Evolutionary conservation across 2,888 invertebrate species (phyloP).

Genomic region (Anorthoa munda): DNA sequence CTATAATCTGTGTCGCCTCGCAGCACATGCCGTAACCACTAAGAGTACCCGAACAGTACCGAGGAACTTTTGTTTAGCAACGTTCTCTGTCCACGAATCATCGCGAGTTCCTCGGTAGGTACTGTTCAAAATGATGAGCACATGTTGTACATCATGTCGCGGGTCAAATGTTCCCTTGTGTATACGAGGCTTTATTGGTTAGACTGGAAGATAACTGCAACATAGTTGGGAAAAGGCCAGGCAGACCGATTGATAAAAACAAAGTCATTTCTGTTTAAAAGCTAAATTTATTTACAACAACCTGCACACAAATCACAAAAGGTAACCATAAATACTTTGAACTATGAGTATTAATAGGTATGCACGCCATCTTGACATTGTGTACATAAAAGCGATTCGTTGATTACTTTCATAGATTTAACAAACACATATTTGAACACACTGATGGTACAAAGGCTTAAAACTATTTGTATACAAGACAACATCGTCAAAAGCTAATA

Average conservation of each 20-base stretch:
- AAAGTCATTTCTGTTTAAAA: constrained; percentile 28
- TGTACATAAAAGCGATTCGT: constrained; percentile 58
- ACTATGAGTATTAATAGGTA: constrained; percentile 55
- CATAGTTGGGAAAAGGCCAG: no score
- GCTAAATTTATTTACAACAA: constrained; percentile 64
- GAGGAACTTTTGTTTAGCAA: no score
- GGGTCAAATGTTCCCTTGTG: no score
- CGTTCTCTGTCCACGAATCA: no score
- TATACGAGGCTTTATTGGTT: no score
- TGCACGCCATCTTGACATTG: constrained; percentile 26
- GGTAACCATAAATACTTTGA: constrained; percentile 56
- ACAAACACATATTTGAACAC: constrained; percentile 62
- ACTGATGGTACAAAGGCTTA: constrained; percentile 67
- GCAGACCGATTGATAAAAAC: neutral
- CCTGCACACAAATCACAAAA: constrained; percentile 60
- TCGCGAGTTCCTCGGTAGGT: no score
- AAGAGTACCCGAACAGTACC: no score
- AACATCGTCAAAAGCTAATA: constrained; percentile 54
- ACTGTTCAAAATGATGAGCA: no score
- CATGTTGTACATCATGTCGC: no score
- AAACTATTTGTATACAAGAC: constrained; percentile 51
- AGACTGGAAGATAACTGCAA: no score
- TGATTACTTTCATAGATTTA: constrained; percentile 53
- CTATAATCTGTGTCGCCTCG: no score
- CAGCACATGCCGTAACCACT: no score